Evolutionary conservation across 2,113 vertebrate genomes (phyloP).

Genomic region (Lucifuga dentata): DNA sequence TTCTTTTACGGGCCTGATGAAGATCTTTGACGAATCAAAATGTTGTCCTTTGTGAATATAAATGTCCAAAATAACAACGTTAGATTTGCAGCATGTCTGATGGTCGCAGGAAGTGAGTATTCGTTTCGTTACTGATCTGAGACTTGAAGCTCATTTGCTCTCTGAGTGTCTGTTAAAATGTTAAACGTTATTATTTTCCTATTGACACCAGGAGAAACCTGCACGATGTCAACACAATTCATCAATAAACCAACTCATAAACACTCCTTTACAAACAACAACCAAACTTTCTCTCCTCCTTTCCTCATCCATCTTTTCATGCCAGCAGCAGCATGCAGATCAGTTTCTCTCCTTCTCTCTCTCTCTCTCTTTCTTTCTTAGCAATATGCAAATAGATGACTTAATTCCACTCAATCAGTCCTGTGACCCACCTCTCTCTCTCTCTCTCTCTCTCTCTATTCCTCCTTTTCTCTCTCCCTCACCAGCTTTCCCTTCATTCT

Average conservation of each 20-base stretch:
- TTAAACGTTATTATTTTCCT: conserved; percentile 56
- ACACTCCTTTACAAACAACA: conserved; percentile 11
- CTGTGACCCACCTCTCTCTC: conserved; percentile 24
- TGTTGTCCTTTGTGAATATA: too few relatives aligned
- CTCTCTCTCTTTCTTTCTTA: conserved; percentile 20
- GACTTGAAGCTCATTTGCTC: conserved; percentile 55
- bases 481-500: not conserved
- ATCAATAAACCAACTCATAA: conserved; percentile 36
- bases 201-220: conserved; percentile 30
- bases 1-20: too few relatives aligned
- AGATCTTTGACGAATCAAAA: too few relatives aligned
- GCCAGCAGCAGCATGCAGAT: conserved; percentile 10
- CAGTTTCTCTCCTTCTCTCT: conserved; percentile 18
- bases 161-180: conserved; percentile 45
- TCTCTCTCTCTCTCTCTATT: not conserved
- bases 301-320: conserved; percentile 12
- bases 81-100: too few relatives aligned
- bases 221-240: conserved; percentile 20
- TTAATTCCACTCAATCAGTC: conserved; percentile 44
- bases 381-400: conserved; percentile 46
- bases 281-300: conserved; percentile 39
- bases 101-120: not conserved
- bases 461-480: conserved; percentile 1
- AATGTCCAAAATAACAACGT: too few relatives aligned
- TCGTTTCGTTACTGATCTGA: conserved; percentile 34